phyloP scores from a whole-genome alignment of 2,113 vertebrate species.

The Steatornis caripensis region DNA sequence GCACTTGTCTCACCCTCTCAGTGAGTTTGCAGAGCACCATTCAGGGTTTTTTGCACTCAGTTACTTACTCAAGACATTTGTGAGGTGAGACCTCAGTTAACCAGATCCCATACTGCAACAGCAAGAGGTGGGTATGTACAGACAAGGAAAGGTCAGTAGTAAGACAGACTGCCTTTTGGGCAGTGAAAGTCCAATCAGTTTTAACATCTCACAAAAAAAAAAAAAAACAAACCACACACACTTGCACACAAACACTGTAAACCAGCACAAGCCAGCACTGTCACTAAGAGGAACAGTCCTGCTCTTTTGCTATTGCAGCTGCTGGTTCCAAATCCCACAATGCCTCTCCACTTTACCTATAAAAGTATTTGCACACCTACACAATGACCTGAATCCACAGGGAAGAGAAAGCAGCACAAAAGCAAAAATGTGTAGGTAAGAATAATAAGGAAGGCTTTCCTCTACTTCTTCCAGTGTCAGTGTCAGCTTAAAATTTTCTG shows the following conservation, averaged over 20 bases:
- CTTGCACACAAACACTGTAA: neutral
- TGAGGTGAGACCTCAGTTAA: neutral
- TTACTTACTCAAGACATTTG: neutral
- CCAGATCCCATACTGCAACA: neutral
- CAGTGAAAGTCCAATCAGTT: neutral
- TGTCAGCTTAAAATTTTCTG: neutral
- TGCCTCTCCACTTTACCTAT: neutral
- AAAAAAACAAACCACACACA: no score
- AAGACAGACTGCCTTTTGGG: neutral
- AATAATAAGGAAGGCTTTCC: neutral
- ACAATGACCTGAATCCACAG: neutral
- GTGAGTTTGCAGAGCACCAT: neutral
- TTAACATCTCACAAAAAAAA: neutral
- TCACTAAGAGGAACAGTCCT: neutral
- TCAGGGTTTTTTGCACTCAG: neutral
- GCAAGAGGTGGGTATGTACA: neutral
- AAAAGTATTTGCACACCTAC: neutral
- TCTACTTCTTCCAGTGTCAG: neutral
- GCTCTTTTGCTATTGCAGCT: neutral
- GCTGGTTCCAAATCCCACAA: neutral
- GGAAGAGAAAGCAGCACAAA: neutral
- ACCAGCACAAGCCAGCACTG: neutral
- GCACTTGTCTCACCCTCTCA: neutral
- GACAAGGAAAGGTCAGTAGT: neutral
- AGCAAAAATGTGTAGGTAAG: neutral